phyloP scores from a whole-genome alignment of 2,888 invertebrate genomes.

The Blastobasis adustella region DNA sequence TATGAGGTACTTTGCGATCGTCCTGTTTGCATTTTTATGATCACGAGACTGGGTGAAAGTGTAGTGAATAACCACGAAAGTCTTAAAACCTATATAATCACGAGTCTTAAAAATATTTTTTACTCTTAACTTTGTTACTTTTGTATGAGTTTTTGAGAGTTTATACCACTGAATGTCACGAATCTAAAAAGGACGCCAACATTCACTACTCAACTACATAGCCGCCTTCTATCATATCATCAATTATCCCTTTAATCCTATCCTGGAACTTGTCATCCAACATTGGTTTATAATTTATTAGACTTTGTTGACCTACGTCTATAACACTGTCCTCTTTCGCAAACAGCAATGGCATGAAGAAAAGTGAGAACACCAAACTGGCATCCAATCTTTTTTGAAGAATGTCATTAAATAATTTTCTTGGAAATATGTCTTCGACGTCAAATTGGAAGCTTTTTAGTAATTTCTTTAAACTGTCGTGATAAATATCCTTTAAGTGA shows the following conservation, averaged over 20 bases:
- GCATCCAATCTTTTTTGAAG: neutral
- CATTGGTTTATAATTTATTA: neutral
- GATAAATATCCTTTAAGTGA: neutral
- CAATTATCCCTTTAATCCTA: neutral
- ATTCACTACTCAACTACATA: neutral
- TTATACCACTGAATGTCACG: too few relatives aligned
- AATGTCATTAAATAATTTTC: neutral
- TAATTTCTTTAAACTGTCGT: neutral
- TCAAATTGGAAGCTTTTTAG: neutral
- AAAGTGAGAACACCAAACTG: neutral
- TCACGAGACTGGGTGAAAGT: too few relatives aligned
- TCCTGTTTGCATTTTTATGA: too few relatives aligned
- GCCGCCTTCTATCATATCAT: neutral
- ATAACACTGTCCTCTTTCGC: neutral
- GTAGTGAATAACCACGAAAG: too few relatives aligned
- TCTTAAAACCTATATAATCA: too few relatives aligned
- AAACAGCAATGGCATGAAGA: neutral
- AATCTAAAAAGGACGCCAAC: too few relatives aligned
- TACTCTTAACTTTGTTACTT: too few relatives aligned
- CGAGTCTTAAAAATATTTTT: too few relatives aligned
- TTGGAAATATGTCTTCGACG: neutral
- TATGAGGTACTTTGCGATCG: too few relatives aligned
- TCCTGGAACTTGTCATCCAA: neutral
- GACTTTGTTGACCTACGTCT: neutral
- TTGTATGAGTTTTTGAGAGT: too few relatives aligned